Percentiles rank a stretch among this genome's conserved stretches.
phyloP scores from a whole-genome alignment of 2,113 vertebrate species.

The Progne subis region DNA sequence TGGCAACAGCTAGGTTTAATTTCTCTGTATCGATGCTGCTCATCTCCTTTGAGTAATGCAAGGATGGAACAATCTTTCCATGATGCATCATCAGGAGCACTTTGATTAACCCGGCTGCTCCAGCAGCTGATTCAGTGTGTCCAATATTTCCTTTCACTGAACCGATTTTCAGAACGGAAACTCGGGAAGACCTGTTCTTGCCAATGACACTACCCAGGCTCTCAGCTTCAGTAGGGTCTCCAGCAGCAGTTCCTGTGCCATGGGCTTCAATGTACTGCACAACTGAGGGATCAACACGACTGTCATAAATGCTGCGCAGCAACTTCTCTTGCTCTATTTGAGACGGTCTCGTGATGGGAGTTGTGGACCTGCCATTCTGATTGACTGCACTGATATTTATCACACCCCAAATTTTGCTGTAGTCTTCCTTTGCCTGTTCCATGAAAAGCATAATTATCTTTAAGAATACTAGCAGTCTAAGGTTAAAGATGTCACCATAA shows the following conservation, averaged over 20 bases:
- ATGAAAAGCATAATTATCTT: background rate
- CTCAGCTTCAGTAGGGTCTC: constrained; percentile 79
- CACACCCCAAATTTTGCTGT: constrained; percentile 82
- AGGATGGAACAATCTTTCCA: constrained; percentile 81
- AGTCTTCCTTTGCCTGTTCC: constrained; percentile 77
- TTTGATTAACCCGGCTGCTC: constrained; percentile 86
- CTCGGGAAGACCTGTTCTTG: constrained; percentile 60
- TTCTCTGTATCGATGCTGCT: constrained; percentile 76
- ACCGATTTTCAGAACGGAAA: constrained; percentile 71
- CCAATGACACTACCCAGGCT: constrained; percentile 75
- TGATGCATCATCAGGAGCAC: constrained; percentile 89
- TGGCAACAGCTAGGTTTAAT: constrained; percentile 77
- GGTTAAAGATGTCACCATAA: background rate
- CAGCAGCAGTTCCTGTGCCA: constrained; percentile 81
- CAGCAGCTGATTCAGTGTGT: constrained; percentile 86
- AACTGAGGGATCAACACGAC: constrained; percentile 62
- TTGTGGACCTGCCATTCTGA: constrained; percentile 78
- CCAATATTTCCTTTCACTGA: constrained; percentile 87
- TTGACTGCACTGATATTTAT: constrained; percentile 79
- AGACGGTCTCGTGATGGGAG: constrained; percentile 81
- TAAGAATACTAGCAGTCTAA: constrained; percentile 1
- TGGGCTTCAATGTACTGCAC: constrained; percentile 85
- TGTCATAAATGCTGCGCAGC: constrained; percentile 76
- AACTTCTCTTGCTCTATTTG: constrained; percentile 78
- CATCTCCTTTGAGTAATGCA: constrained; percentile 79